Percentiles rank a stretch among this genome's conserved stretches.
These are phyloP conservation scores for Danaus chrysippus DNA, from an alignment of 2,888 invertebrate genomes.

Conservation along the genomic window DNA sequence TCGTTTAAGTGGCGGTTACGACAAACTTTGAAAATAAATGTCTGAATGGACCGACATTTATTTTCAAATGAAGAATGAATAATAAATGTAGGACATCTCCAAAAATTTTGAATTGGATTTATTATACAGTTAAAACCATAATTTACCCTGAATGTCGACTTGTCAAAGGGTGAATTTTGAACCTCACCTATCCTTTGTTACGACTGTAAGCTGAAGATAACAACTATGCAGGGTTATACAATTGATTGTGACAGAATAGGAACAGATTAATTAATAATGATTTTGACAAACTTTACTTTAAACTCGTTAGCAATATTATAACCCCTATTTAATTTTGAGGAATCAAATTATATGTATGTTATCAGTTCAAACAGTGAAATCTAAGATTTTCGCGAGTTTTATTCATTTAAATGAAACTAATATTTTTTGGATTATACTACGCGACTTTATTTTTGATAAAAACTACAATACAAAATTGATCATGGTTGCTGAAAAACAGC, in stretches of 20 bases:
- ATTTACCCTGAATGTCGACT: slow-evolving; percentile 10
- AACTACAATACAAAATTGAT: too few species aligned
- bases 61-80: slow-evolving; percentile 57
- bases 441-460: too few species aligned
- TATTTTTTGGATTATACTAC: too few species aligned
- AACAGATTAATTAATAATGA: not conserved
- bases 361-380: too few species aligned
- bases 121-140: slow-evolving; percentile 12
- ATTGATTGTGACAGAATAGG: slow-evolving; percentile 16
- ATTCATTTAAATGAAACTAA: too few species aligned
- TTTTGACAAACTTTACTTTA: slow-evolving; percentile 3
- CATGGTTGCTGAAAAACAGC: too few species aligned
- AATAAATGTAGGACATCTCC: slow-evolving; percentile 64
- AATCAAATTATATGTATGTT: too few species aligned
- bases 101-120: slow-evolving; percentile 19
- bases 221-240: slow-evolving; percentile 15
- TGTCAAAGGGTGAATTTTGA: slow-evolving; percentile 13
- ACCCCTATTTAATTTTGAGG: not conserved
- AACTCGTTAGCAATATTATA: slow-evolving; percentile 8
- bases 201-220: slow-evolving; percentile 19
- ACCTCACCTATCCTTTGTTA: slow-evolving; percentile 17
- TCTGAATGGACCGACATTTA: slow-evolving; percentile 38
- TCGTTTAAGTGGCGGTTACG: slow-evolving; percentile 59
- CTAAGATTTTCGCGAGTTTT: too few species aligned
- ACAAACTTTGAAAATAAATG: slow-evolving; percentile 67